A percentile compares a stretch with the other conserved stretches of the same genome.
phyloP scores from a whole-genome alignment of 2,888 invertebrate genomes.

The Cataglyphis cursor region DNA sequence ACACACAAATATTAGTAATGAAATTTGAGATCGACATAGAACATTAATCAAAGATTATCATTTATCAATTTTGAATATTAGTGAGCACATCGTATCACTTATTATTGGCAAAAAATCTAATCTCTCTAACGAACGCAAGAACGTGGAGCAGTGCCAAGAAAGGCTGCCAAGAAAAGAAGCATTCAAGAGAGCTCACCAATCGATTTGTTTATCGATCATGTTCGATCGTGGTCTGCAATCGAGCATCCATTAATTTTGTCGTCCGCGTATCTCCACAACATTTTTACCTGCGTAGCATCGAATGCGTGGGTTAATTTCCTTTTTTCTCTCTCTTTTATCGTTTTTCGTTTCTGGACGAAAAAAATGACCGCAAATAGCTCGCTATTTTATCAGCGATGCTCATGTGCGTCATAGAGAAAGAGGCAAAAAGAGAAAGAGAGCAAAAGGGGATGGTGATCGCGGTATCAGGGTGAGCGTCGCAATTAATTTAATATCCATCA shows the following conservation, averaged over 20 bases:
- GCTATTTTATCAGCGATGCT: constrained; percentile 63
- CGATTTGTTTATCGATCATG: constrained; percentile 12
- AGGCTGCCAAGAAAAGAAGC: not conserved
- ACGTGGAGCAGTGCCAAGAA: not conserved
- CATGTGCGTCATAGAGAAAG: constrained; percentile 52
- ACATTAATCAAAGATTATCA: not conserved
- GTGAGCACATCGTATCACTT: not conserved
- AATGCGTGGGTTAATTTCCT: constrained; percentile 61
- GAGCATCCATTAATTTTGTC: constrained; percentile 72
- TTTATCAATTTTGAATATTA: not conserved
- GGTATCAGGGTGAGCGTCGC: constrained; percentile 36
- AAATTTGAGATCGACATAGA: not conserved
- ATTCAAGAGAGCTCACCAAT: constrained; percentile 23
- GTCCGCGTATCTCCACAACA: constrained; percentile 56
- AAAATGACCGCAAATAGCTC: constrained; percentile 48
- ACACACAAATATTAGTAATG: not conserved
- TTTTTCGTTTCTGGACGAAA: constrained; percentile 29
- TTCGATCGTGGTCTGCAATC: constrained; percentile 49
- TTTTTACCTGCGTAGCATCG: constrained; percentile 63
- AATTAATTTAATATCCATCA: constrained; percentile 64
- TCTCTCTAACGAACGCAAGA: not conserved
- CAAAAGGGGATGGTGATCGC: constrained; percentile 10
- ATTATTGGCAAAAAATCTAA: not conserved
- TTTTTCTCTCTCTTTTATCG: constrained; percentile 13
- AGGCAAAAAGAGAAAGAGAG: not conserved